Base-by-base conservation (phyloP, 2,888 invertebrate genomes). In the Mesorhabditis belari region DNA sequence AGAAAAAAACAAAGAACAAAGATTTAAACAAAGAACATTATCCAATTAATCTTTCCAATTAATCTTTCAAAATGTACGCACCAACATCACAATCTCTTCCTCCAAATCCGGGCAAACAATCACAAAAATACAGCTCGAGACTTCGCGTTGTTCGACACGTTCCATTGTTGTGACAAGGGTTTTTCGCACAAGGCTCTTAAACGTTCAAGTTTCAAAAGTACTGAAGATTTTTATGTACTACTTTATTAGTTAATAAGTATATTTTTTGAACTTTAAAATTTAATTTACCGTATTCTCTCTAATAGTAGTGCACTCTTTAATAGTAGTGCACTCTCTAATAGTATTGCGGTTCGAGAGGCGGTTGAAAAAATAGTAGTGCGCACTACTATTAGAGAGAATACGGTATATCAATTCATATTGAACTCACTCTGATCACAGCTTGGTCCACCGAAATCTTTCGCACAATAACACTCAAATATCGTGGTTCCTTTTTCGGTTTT, bases 81-180 rank as follows among this genome's bases (percentile, higher is more conserved):
- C 77, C 66, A 58, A 79, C 70, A 56, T 74, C 74, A 62, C 80
- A 80, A 27, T 69, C 68, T 53, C 71, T 73, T 12, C 80, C 80
- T 23, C 75, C 80, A 57, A 69, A 77, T 24, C 69, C 70, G 24
- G 61, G 61, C 12, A 63, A 57, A 58, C 80, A 80, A 50, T 77
- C 76, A 57, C 78, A 80, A 60, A 79, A 77, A 57, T 70, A 77
- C 12, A 69, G 65, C 26, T 70, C 65, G 28, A 63, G 66, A 44
- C 74, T 75, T n/a, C 65, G 66, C 2, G 77, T 77, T 5, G 77
- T 76, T 5, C 78, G 64, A 56, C 80, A 80, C 3, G 76, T 80
- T 50, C 80, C 80, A 56, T 76, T 75, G 63, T 80, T 80, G 19
- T 72, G 57, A 63, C 80, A 79, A 0, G 78, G 79, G 60, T 74